Conservation (phyloP, 2,888 invertebrate genomes). For the Exocentrus adspersus region DNA sequence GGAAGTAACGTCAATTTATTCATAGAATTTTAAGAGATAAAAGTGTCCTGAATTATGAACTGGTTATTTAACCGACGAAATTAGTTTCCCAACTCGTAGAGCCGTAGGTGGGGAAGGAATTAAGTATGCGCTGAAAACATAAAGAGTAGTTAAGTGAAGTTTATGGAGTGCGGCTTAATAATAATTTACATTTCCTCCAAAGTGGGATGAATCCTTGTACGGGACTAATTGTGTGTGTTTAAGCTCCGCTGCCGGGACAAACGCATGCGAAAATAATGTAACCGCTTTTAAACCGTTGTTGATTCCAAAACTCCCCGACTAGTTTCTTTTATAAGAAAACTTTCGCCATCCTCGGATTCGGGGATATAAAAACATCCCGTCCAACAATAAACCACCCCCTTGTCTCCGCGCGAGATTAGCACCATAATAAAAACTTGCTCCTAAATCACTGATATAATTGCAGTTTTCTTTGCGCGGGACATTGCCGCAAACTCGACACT, state of each 20-base stretch:
- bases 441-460: constrained; percentile 33
- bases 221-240: too few relatives aligned
- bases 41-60: constrained; percentile 9
- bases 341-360: background rate
- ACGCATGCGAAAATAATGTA: too few relatives aligned
- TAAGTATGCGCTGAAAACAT: background rate
- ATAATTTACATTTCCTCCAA: background rate
- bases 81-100: constrained; percentile 8
- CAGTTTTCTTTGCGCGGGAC: constrained; percentile 26
- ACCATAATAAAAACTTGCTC: constrained; percentile 24
- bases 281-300: too few relatives aligned
- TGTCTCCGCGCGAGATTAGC: background rate
- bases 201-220: too few relatives aligned
- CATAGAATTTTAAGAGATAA: constrained; percentile 1
- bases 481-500: constrained; percentile 9
- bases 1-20: too few relatives aligned
- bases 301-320: too few relatives aligned
- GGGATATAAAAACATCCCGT: background rate
- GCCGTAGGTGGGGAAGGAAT: background rate
- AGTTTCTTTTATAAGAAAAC: background rate
- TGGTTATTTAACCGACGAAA: constrained; percentile 3
- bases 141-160: background rate
- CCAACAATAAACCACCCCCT: background rate
- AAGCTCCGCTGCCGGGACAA: too few relatives aligned
- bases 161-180: background rate